Conservation (phyloP, 2,113 vertebrate genomes). For the Bothrops jararaca region DNA sequence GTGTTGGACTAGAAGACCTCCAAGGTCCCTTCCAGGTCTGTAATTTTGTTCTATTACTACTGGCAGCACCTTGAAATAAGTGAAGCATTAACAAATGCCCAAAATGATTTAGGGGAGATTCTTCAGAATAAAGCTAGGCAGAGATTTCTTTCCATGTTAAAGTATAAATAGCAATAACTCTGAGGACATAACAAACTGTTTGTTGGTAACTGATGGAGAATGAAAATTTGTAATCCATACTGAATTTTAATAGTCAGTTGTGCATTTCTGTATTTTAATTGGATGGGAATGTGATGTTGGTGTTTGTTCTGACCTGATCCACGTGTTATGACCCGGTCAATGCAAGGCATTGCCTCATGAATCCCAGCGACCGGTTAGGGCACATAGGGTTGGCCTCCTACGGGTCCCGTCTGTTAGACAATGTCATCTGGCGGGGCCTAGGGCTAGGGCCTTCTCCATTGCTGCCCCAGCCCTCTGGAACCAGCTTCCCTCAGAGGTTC, state of each 20-base stretch:
- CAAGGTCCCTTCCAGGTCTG: too few species aligned
- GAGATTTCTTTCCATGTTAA: not conserved
- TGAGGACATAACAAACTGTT: not conserved
- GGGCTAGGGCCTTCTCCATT: too few species aligned
- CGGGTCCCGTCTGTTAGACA: too few species aligned
- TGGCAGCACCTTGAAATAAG: conserved; percentile 26
- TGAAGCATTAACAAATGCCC: conserved; percentile 24
- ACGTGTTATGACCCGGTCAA: too few species aligned
- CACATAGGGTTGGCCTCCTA: too few species aligned
- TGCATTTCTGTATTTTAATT: not conserved
- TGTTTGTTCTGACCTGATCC: not conserved
- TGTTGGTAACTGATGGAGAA: not conserved
- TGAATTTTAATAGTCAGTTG: not conserved
- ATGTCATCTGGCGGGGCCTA: too few species aligned
- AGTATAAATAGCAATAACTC: conserved; percentile 7
- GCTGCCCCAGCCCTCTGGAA: too few species aligned
- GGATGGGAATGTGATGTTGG: not conserved
- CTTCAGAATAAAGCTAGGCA: not conserved
- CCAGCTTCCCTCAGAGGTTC: too few species aligned
- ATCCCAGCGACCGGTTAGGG: too few species aligned
- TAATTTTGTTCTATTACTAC: too few species aligned
- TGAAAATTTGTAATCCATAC: conserved; percentile 3
- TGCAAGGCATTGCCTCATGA: too few species aligned
- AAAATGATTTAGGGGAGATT: not conserved
- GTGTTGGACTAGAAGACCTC: too few species aligned